Conservation (phyloP, 2,888 invertebrate species). For the Agrotis ipsilon region DNA sequence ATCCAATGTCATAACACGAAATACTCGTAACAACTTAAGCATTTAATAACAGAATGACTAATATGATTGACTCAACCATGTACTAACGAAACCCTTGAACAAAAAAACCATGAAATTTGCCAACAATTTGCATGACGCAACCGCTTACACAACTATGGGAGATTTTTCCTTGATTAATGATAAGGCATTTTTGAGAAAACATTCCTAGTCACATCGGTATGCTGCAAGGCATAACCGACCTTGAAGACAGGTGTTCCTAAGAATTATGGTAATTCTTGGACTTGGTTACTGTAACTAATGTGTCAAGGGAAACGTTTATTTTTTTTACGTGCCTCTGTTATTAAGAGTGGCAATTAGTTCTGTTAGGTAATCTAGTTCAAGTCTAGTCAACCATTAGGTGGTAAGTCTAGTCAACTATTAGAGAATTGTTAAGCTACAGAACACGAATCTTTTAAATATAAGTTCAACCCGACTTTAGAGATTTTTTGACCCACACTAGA, state of each 20-base stretch:
- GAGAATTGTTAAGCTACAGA: not conserved
- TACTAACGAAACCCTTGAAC: slow-evolving; percentile 36
- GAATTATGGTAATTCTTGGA: slow-evolving; percentile 39
- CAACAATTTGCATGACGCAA: slow-evolving; percentile 46
- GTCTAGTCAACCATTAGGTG: not conserved
- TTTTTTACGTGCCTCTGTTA: slow-evolving; percentile 23
- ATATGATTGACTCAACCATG: slow-evolving; percentile 36
- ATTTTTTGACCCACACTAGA: too few species aligned
- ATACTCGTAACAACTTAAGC: slow-evolving; percentile 14
- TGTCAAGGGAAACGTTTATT: slow-evolving; percentile 40
- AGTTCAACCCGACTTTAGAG: too few species aligned
- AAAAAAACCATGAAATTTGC: slow-evolving; percentile 50
- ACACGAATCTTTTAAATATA: too few species aligned
- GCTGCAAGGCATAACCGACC: slow-evolving; percentile 13
- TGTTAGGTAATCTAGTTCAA: slow-evolving; percentile 15
- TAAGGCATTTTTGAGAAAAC: slow-evolving; percentile 44
- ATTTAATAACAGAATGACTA: slow-evolving; percentile 33
- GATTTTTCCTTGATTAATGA: slow-evolving; percentile 51
- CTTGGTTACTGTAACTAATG: slow-evolving; percentile 12
- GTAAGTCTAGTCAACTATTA: not conserved
- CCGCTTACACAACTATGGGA: slow-evolving; percentile 28
- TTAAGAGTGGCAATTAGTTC: slow-evolving; percentile 14
- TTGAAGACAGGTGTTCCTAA: slow-evolving; percentile 24
- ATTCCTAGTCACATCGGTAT: slow-evolving; percentile 26
- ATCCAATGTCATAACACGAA: slow-evolving; percentile 2